These are phyloP conservation scores for Hemibagrus guttatus DNA, from an alignment of 2,797 vertebrate genomes.

Conservation along the genomic window DNA sequence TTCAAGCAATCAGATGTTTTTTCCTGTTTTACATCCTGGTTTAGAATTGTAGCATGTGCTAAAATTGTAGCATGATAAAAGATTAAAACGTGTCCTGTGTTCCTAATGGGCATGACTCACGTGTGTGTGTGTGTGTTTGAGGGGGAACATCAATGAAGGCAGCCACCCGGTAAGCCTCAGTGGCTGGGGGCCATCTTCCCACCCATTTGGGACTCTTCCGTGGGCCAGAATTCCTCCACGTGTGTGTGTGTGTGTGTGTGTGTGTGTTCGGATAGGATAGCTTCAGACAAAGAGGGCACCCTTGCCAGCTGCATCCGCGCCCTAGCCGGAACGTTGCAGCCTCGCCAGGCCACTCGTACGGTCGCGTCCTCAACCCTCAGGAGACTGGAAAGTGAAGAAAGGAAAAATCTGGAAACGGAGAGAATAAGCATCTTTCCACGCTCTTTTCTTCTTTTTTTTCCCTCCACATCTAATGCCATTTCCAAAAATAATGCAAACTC, in stretches of 20 bases:
- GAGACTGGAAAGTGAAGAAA: conserved; percentile 96
- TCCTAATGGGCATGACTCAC: not conserved
- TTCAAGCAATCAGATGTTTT: not conserved
- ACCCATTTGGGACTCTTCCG: conserved; percentile 69
- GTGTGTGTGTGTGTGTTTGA: not conserved
- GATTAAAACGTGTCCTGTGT: conserved; percentile 6
- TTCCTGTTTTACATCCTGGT: not conserved
- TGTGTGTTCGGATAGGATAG: conserved; percentile 62
- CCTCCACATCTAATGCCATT: conserved; percentile 81
- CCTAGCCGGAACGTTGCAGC: conserved; percentile 67
- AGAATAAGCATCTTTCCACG: conserved; percentile 80
- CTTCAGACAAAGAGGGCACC: conserved; percentile 76
- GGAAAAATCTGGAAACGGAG: conserved; percentile 73
- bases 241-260: conserved; percentile 55
- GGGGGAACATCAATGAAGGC: conserved; percentile 66
- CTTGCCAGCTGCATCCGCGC: conserved; percentile 76
- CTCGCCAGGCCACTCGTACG: conserved; percentile 69
- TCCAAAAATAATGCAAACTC: conserved; percentile 91
- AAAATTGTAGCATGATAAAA: not conserved
- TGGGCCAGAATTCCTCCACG: conserved; percentile 81
- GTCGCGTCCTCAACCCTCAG: conserved; percentile 75
- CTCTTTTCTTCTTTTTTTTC: conserved; percentile 61
- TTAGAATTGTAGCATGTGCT: not conserved
- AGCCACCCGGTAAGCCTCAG: conserved; percentile 68
- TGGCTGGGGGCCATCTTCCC: conserved; percentile 68